These are phyloP conservation scores for Norana najaformis DNA, from an alignment of 2,888 invertebrate genomes.

Conservation along the genomic window DNA sequence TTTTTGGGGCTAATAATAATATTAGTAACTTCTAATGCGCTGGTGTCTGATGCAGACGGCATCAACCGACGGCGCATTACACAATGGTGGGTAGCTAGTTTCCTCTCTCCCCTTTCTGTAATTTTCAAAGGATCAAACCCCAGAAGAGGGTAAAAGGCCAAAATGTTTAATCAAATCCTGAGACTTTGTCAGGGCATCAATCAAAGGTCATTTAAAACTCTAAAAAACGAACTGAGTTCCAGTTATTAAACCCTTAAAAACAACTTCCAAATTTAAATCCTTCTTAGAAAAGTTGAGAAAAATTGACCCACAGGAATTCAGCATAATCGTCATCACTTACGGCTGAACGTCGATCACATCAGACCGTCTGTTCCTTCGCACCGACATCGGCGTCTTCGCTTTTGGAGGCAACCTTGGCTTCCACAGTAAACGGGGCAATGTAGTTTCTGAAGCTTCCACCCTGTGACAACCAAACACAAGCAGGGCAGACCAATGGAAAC, in stretches of 20 bases:
- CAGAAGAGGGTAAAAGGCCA: too few species aligned
- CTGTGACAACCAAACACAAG: neutral
- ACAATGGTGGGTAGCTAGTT: too few species aligned
- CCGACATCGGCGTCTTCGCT: neutral
- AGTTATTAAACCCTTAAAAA: neutral
- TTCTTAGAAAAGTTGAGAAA: neutral
- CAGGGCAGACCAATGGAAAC: neutral
- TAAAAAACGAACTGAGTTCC: neutral
- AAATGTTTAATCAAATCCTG: too few species aligned
- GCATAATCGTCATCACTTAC: neutral
- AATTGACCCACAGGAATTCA: neutral
- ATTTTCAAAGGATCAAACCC: too few species aligned
- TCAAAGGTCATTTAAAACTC: too few species aligned
- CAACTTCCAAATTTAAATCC: neutral
- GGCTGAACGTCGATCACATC: neutral
- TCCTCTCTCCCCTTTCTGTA: too few species aligned
- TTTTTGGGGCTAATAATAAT: too few species aligned
- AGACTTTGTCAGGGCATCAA: too few species aligned
- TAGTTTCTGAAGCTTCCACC: neutral
- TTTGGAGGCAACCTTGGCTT: constrained; percentile 8
- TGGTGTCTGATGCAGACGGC: too few species aligned
- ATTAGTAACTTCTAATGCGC: too few species aligned
- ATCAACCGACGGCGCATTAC: too few species aligned
- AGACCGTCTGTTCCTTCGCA: neutral
- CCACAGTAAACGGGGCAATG: neutral